Percentiles rank a stretch among this genome's conserved stretches.
Conservation (phyloP, 2,888 invertebrate genomes). For the Yponomeuta plumbellus region DNA sequence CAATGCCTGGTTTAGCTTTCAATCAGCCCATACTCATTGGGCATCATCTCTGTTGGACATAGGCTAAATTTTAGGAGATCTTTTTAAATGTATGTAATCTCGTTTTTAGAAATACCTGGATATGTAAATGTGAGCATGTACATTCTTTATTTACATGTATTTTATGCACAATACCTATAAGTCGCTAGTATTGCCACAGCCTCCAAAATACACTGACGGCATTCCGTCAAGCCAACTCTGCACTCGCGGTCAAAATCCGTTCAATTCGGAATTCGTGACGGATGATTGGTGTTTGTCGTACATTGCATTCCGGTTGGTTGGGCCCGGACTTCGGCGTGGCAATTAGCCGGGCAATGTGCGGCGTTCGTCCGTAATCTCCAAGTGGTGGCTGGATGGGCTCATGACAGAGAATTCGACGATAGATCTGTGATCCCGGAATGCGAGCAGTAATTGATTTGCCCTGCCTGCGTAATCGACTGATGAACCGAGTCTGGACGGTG, state of each 20-base stretch:
- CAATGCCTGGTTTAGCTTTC: too few species aligned
- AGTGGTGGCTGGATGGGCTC: slow-evolving; percentile 62
- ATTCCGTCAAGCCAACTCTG: slow-evolving; percentile 64
- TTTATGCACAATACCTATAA: too few species aligned
- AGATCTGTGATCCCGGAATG: slow-evolving; percentile 62
- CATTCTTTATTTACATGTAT: too few species aligned
- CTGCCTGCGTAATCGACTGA: slow-evolving; percentile 65
- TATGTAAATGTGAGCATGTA: too few species aligned
- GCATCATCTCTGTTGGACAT: too few species aligned
- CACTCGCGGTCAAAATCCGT: slow-evolving; percentile 46
- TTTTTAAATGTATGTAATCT: too few species aligned
- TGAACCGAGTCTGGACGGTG: slow-evolving; percentile 60
- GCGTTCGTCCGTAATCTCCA: slow-evolving; percentile 49
- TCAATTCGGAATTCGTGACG: slow-evolving; percentile 32
- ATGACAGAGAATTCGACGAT: slow-evolving; percentile 72
- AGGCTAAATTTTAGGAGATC: too few species aligned
- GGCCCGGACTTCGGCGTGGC: slow-evolving; percentile 45
- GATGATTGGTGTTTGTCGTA: slow-evolving; percentile 64
- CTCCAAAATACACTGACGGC: slow-evolving; percentile 60
- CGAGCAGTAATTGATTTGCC: slow-evolving; percentile 73
- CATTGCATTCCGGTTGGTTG: slow-evolving; percentile 53
- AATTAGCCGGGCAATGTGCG: slow-evolving; percentile 46
- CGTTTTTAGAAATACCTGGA: too few species aligned
- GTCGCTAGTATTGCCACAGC: background rate
- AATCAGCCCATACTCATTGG: too few species aligned